Percentiles rank a stretch among this genome's conserved stretches.
phyloP scores from a whole-genome alignment of 2,797 vertebrate species.

The Chiroxiphia lanceolata region DNA sequence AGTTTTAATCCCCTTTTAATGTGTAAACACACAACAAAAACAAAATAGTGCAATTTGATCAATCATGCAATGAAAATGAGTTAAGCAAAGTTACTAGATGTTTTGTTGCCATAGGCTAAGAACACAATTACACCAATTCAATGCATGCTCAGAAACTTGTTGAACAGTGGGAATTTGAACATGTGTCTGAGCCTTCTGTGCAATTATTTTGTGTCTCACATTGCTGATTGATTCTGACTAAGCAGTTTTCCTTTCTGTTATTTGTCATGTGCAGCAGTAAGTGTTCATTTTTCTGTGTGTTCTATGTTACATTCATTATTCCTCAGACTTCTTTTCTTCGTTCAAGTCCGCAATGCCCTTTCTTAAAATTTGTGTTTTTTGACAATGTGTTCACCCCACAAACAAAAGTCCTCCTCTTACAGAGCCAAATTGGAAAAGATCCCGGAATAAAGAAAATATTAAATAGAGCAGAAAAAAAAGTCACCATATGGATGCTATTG shows the following conservation, averaged over 20 bases:
- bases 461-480: constrained; percentile 58
- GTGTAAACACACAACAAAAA: not conserved
- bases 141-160: not conserved
- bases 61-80: not conserved
- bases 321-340: constrained; percentile 33
- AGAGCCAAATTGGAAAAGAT: constrained; percentile 61
- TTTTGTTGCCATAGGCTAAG: not conserved
- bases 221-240: constrained; percentile 33
- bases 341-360: not conserved
- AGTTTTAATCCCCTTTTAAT: not conserved
- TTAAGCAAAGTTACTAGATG: not conserved
- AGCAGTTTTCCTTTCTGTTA: not conserved
- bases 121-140: not conserved
- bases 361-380: constrained; percentile 38
- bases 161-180: not conserved
- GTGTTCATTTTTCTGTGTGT: not conserved
- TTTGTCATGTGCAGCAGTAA: constrained; percentile 15
- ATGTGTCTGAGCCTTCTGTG: not conserved
- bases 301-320: constrained; percentile 6
- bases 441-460: constrained; percentile 66
- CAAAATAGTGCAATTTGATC: not conserved
- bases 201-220: constrained; percentile 29
- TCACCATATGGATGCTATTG: constrained; percentile 70
- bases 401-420: constrained; percentile 50
- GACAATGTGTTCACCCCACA: not conserved